phyloP scores from a whole-genome alignment of 1,140 invertebrate genomes.

The Steinernema feltiae region DNA sequence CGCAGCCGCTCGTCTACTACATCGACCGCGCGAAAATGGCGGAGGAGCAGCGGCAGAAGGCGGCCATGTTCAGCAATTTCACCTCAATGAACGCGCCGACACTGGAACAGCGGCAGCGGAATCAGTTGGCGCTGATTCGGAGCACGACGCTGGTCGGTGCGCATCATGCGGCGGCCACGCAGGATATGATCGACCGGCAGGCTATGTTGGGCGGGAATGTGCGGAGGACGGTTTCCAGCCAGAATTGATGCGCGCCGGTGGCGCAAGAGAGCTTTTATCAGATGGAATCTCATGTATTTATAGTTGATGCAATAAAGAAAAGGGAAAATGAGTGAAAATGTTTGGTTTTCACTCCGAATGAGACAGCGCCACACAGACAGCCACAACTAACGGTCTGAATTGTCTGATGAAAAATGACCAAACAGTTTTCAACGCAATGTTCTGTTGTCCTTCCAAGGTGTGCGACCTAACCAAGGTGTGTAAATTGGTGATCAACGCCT shows the following conservation, averaged over 20 bases:
- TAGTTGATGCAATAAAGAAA: background rate
- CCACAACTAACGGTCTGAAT: too few species aligned
- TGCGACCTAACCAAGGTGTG: too few species aligned
- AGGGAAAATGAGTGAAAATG: too few species aligned
- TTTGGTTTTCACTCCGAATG: too few species aligned
- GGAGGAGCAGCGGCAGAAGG: background rate
- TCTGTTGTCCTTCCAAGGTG: too few species aligned
- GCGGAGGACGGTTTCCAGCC: background rate
- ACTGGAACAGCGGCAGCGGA: background rate
- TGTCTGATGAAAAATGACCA: too few species aligned
- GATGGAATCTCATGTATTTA: background rate
- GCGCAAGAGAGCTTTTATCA: too few species aligned
- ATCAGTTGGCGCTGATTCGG: background rate
- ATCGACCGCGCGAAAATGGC: background rate
- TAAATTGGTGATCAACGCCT: too few species aligned
- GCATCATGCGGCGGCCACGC: background rate
- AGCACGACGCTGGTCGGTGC: background rate
- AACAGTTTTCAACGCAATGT: too few species aligned
- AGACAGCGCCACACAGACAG: too few species aligned
- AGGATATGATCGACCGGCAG: background rate
- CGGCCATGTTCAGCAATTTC: background rate
- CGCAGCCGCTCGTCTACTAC: background rate
- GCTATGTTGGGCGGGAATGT: background rate
- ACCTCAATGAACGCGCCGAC: slow-evolving; percentile 3
- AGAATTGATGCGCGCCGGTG: too few species aligned